phyloP scores from a whole-genome alignment of 2,113 vertebrate species.

The Lutjanus erythropterus region DNA sequence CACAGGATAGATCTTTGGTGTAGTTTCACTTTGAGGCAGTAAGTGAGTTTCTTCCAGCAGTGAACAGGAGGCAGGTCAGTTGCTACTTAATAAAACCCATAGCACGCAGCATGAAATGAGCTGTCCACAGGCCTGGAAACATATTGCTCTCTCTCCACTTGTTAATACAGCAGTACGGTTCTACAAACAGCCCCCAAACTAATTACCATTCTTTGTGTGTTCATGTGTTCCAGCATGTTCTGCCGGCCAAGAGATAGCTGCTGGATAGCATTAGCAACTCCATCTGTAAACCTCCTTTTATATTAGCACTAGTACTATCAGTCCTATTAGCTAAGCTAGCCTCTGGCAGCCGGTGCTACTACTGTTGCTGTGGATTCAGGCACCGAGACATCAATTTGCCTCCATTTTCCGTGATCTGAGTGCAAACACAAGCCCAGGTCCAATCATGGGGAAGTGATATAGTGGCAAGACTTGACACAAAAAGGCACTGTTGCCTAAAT shows the following conservation, averaged over 20 bases:
- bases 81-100: constrained; percentile 39
- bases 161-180: constrained; percentile 30
- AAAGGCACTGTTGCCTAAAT: constrained; percentile 30
- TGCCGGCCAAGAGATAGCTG: constrained; percentile 50
- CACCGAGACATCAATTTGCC: background rate
- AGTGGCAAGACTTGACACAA: constrained; percentile 22
- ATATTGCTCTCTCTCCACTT: constrained; percentile 26
- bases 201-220: constrained; percentile 48
- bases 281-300: constrained; percentile 56
- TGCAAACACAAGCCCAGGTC: constrained; percentile 31
- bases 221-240: constrained; percentile 27
- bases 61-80: constrained; percentile 1
- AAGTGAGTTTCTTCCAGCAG: background rate
- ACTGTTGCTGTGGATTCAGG: background rate
- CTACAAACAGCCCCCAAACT: constrained; percentile 32
- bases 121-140: constrained; percentile 30
- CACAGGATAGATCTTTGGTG: background rate
- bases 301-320: constrained; percentile 22
- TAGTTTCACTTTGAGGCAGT: background rate
- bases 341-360: background rate
- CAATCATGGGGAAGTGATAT: constrained; percentile 17
- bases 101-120: constrained; percentile 44
- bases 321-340: constrained; percentile 28
- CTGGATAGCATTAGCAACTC: constrained; percentile 56
- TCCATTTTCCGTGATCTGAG: constrained; percentile 35